Base-by-base conservation (phyloP, 2,888 invertebrate genomes). In the Drepanosiphum platanoidis region DNA sequence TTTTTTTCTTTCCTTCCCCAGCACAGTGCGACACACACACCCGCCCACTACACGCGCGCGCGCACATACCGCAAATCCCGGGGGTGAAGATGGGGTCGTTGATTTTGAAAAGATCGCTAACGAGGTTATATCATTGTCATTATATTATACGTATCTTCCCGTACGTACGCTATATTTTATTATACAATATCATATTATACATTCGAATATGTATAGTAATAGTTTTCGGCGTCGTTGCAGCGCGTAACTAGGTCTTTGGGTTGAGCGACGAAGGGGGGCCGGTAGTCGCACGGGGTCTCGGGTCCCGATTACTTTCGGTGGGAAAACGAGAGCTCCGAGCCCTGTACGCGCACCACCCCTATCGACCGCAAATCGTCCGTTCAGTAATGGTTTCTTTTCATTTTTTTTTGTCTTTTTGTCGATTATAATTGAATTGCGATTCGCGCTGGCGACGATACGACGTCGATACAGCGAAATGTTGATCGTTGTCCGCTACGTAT, bases 101-200 rank as follows among this genome's bases (percentile, higher is more conserved):
- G 82, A 83, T 84, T 75, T 68, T 77, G 75, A 84, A 84, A 84
- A 68, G 83, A 68, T 52, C 83, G 36, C 75, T 84, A 84, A 84
- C 75, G 83, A 84, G 75, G 58, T 71, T 71, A 81, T 61, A 71
- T 71, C 70, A 80, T 61, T 61, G 61, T 61, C 22, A 61, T 61
- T 27, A 61, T n/a, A 61, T 7, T 22, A 52, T 18, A 22, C 61
- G 61, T 22, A 61, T 61, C n/a, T 61, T 9, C 61, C 2, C 5
- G 27, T 61, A 52, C 52, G 52, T 52, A 4, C 52, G 52, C 52
- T 22, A 22, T 22, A 46, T 18, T 46, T 18, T 46, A 2, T 18
- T 1, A 46, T 52, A 7, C 22, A 52, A 18, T 22, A 3, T 22
- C 18, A 18, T 46, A 46, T 18, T 42, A 42, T 42, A 42, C 42